phyloP scores from a whole-genome alignment of 2,113 vertebrate genomes.

The Orcinus orca region DNA sequence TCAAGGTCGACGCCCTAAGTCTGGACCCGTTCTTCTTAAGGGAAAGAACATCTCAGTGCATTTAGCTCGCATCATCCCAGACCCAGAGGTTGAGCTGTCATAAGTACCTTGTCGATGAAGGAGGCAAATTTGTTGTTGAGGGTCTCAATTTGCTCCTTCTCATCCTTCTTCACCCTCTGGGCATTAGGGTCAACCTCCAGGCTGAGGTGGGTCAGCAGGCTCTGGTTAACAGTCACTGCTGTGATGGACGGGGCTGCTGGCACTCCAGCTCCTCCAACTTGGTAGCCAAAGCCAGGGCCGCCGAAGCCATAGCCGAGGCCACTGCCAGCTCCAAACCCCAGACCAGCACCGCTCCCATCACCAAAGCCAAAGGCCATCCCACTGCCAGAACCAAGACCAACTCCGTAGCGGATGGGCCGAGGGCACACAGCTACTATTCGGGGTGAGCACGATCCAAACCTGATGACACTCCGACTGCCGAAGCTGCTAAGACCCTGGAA shows the following conservation, averaged over 20 bases:
- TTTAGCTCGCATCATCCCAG: background rate
- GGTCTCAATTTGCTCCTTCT: constrained; percentile 80
- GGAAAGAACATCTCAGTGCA: background rate
- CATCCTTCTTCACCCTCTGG: constrained; percentile 77
- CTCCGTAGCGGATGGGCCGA: background rate
- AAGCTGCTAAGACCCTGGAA: constrained; percentile 27
- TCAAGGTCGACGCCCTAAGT: background rate
- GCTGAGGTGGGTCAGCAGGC: constrained; percentile 73
- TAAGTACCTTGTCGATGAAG: constrained; percentile 82
- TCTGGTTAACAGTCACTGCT: constrained; percentile 75
- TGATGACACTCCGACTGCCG: constrained; percentile 63
- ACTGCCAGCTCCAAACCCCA: constrained; percentile 30
- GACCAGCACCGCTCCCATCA: constrained; percentile 1
- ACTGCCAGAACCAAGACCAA: constrained; percentile 43
- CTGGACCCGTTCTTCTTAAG: background rate
- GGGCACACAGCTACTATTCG: background rate
- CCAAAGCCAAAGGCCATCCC: constrained; percentile 46
- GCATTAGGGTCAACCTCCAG: constrained; percentile 78
- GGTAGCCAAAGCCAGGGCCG: constrained; percentile 65
- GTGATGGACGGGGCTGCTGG: constrained; percentile 71
- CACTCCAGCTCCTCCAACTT: constrained; percentile 46
- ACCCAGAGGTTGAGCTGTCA: background rate
- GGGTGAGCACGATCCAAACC: constrained; percentile 42
- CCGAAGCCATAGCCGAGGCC: constrained; percentile 53
- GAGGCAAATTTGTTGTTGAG: constrained; percentile 83